Percentiles rank a stretch among this genome's conserved stretches.
phyloP scores from a whole-genome alignment of 2,113 vertebrate species.

The Syngnathus floridae region DNA sequence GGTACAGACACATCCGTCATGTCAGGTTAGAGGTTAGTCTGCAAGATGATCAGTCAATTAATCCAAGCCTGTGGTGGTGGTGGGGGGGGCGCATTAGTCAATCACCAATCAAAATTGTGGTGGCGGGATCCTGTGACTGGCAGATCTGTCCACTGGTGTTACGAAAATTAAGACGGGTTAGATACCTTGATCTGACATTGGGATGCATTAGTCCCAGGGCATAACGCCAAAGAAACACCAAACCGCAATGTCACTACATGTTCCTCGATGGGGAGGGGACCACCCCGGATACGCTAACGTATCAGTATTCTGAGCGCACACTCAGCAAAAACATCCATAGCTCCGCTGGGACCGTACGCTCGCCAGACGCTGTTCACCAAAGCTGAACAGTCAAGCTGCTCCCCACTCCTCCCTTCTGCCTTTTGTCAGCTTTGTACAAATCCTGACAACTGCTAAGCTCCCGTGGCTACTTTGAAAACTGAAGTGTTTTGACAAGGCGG shows the following conservation, averaged over 20 bases:
- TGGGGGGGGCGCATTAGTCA: neutral
- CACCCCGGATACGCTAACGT: constrained; percentile 10
- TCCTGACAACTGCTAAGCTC: constrained; percentile 17
- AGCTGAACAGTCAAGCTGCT: constrained; percentile 65
- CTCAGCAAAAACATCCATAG: constrained; percentile 56
- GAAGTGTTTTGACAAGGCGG: constrained; percentile 14
- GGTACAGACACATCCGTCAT: constrained; percentile 56
- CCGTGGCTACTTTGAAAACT: constrained; percentile 1
- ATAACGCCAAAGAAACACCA: neutral
- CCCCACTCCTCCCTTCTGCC: constrained; percentile 22
- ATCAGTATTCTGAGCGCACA: constrained; percentile 67
- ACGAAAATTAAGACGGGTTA: neutral
- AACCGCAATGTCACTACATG: constrained; percentile 19
- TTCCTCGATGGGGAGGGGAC: neutral
- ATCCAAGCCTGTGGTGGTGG: constrained; percentile 8
- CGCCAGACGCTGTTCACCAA: constrained; percentile 49
- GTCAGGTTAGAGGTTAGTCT: constrained; percentile 38
- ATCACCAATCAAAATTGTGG: neutral
- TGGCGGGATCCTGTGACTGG: neutral
- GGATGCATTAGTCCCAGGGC: neutral
- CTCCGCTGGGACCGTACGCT: constrained; percentile 55
- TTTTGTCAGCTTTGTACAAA: constrained; percentile 23
- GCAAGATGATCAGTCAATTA: constrained; percentile 51
- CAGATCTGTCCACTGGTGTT: neutral
- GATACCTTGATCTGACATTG: neutral